Evolutionary conservation across 2,797 vertebrate species (phyloP), one percentile per base, ranked within the genome.

Genomic region (Melanotaenia pygmaea): DNA sequence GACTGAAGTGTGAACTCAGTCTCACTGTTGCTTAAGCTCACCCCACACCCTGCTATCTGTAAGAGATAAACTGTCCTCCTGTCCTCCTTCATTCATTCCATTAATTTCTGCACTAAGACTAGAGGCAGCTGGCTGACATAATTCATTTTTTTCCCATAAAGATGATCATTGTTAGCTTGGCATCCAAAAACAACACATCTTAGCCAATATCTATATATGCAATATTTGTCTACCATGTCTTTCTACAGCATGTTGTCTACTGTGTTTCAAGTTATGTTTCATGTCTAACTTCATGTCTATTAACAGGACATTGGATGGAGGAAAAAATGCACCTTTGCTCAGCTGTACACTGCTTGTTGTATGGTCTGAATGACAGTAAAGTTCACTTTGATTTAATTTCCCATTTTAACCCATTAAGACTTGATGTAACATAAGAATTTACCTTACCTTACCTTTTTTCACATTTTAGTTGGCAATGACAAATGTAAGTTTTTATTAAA

Each of bases 31-130:
- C 83, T 81, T 20, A 68, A 4, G 13, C 88, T 94, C 90, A 92
- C 76, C 85, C 73, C 75, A 90, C 88, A 90, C 88, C 76, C 77
- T 62, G 43, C 64, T 92, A 91, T 94, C 92, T 87, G 63, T 78
- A 58, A 35, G 24, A 80, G 72, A 89, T 81, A 91, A 84, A 82
- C 65, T 47, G 43, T 70, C 51, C 75, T 80, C 73, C 74, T 64
- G 64, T 70, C 69, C 70, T 47, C 56, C 65, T 76, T 80, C 85
- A 82, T 86, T 87, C 71, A 57, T 77, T 64, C 66, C 58, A 43
- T 66, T 60, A 38, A 18, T 78, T 22, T 71, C n/a, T 54, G 40
- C 38, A 34, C 61, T 58, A 10, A 22, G 26, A 77, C 57, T 51
- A 67, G 20, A 83, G 59, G 62, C 77, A 84, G 59, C 68, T 84